A percentile compares a stretch with the other conserved stretches of the same genome.
phyloP scores from a whole-genome alignment of 1,140 invertebrate genomes.

The Drosophila burlai region DNA sequence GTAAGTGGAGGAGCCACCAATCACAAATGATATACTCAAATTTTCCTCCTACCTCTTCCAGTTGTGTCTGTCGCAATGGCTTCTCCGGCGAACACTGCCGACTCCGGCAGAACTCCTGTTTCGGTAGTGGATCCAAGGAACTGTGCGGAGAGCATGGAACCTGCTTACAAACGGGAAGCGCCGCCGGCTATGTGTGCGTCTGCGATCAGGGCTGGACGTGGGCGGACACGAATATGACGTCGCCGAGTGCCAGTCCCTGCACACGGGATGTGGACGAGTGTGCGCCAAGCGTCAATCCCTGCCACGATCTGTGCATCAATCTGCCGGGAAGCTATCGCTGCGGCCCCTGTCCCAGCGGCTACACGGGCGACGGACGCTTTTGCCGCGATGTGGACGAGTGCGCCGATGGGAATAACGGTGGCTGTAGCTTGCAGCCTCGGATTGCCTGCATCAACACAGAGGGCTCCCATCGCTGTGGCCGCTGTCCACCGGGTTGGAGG shows the following conservation, averaged over 20 bases:
- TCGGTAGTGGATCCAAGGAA: constrained; percentile 88
- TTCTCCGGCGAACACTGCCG: constrained; percentile 94
- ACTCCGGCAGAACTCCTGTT: constrained; percentile 90
- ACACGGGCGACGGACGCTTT: constrained; percentile 93
- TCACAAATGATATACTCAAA: not conserved
- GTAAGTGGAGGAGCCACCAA: constrained; percentile 84
- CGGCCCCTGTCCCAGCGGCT: constrained; percentile 93
- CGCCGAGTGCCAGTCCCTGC: constrained; percentile 87
- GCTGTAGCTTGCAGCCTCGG: constrained; percentile 94
- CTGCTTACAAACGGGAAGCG: constrained; percentile 88
- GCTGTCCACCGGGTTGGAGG: constrained; percentile 93
- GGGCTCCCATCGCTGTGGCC: constrained; percentile 93
- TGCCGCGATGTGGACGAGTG: constrained; percentile 97
- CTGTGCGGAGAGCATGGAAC: constrained; percentile 96
- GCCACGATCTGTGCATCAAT: constrained; percentile 95
- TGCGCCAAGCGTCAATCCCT: constrained; percentile 88
- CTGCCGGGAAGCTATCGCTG: constrained; percentile 94
- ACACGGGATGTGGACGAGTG: constrained; percentile 95
- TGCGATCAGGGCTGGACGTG: constrained; percentile 95
- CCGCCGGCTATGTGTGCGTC: constrained; percentile 89
- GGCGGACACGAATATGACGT: constrained; percentile 87
- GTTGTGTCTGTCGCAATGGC: constrained; percentile 91
- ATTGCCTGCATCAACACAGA: constrained; percentile 91
- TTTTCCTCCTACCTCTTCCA: constrained; percentile 59
- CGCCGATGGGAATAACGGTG: constrained; percentile 91